phyloP scores from a whole-genome alignment of 2,113 vertebrate species.

The Hippoglossus stenolepis region DNA sequence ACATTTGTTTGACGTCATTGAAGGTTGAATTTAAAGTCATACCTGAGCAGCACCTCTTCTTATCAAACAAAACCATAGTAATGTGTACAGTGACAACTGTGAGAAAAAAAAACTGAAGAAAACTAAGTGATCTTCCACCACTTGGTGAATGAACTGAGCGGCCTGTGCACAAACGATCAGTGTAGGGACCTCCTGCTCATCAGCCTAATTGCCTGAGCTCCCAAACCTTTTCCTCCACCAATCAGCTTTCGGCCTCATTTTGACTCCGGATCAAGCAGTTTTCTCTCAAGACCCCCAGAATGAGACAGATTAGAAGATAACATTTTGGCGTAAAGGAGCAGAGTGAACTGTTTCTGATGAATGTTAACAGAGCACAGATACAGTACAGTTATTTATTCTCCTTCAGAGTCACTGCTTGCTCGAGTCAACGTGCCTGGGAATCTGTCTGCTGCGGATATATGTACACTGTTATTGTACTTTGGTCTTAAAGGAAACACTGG shows the following conservation, averaged over 20 bases:
- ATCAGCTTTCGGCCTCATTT: slow-evolving; percentile 64
- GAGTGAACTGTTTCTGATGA: neutral
- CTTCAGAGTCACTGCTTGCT: slow-evolving; percentile 27
- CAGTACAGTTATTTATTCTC: slow-evolving; percentile 12
- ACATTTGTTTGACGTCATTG: neutral
- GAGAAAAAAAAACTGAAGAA: slow-evolving; percentile 43
- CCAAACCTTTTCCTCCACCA: slow-evolving; percentile 55
- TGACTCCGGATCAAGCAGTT: slow-evolving; percentile 29
- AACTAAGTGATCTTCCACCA: slow-evolving; percentile 56
- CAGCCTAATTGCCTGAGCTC: slow-evolving; percentile 77
- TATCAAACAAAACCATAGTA: slow-evolving; percentile 82
- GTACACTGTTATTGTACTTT: slow-evolving; percentile 40
- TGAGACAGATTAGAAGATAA: slow-evolving; percentile 3
- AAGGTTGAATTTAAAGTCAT: slow-evolving; percentile 21
- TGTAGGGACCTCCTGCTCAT: slow-evolving; percentile 70
- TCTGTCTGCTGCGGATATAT: slow-evolving; percentile 39
- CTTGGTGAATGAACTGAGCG: slow-evolving; percentile 47
- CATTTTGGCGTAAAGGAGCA: neutral
- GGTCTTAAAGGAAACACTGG: slow-evolving; percentile 15
- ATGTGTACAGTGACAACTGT: slow-evolving; percentile 53
- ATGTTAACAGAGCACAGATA: slow-evolving; percentile 25
- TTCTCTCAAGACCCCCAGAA: neutral
- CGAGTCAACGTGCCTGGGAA: slow-evolving; percentile 12
- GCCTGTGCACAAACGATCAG: slow-evolving; percentile 25
- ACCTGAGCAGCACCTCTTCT: slow-evolving; percentile 81